Percentiles rank a stretch among this genome's conserved stretches.
phyloP scores from a whole-genome alignment of 1,140 invertebrate genomes.

The Anoplophora glabripennis region DNA sequence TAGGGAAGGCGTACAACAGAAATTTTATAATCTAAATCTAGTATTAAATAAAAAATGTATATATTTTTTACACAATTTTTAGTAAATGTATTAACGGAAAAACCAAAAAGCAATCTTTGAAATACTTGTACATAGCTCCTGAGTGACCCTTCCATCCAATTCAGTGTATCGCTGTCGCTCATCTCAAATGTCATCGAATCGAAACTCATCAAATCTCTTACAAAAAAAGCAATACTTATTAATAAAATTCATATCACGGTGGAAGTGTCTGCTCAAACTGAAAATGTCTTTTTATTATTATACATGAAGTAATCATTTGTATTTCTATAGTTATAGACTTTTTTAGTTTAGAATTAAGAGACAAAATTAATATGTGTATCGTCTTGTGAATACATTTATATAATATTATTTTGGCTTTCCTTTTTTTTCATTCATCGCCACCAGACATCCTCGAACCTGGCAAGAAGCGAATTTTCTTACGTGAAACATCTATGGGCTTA shows the following conservation, averaged over 20 bases:
- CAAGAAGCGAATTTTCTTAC: neutral
- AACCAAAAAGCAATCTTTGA: slow-evolving; percentile 34
- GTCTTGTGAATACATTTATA: slow-evolving; percentile 51
- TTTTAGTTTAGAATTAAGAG: slow-evolving; percentile 43
- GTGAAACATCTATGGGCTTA: too few species aligned
- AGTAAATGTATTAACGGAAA: slow-evolving; percentile 16
- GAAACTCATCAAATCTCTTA: neutral
- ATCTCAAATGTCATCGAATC: neutral
- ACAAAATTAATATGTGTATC: slow-evolving; percentile 44
- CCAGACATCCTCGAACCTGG: neutral
- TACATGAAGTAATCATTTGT: slow-evolving; percentile 34
- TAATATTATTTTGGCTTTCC: slow-evolving; percentile 24
- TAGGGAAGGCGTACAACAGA: neutral
- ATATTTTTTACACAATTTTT: slow-evolving; percentile 34
- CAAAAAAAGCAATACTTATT: slow-evolving; percentile 28
- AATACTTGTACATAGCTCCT: slow-evolving; percentile 31
- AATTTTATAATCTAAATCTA: slow-evolving; percentile 13
- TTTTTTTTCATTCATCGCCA: slow-evolving; percentile 11
- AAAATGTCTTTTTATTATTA: slow-evolving; percentile 27
- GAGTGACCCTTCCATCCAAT: slow-evolving; percentile 12
- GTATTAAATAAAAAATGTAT: slow-evolving; percentile 27
- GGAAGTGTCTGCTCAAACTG: slow-evolving; percentile 35
- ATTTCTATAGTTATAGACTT: slow-evolving; percentile 38
- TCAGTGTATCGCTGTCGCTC: neutral
- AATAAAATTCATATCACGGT: slow-evolving; percentile 31